Conservation (phyloP, 1,140 invertebrate species). For the Trichonephila clavipes region DNA sequence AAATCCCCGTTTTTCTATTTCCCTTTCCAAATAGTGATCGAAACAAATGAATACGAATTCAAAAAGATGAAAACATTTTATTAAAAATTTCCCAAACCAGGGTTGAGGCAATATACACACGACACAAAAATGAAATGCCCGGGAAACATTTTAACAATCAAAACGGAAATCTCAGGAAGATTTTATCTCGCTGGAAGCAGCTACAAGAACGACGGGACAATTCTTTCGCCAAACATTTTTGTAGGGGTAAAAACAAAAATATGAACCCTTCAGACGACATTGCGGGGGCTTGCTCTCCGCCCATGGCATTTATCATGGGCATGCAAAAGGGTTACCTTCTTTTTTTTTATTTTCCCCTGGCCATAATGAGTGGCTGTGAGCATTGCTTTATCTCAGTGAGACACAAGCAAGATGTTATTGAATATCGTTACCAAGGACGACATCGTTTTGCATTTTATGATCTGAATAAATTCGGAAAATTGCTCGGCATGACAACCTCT, state of each 20-base stretch:
- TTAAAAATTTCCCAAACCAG: conserved; percentile 24
- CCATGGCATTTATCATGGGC: conserved; percentile 35
- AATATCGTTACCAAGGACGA: conserved; percentile 72
- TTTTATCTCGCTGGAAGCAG: background rate
- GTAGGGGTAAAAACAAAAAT: background rate
- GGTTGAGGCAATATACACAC: background rate
- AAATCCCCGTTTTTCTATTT: too few species aligned
- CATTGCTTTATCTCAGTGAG: conserved; percentile 58
- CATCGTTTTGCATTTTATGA: conserved; percentile 75
- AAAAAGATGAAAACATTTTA: conserved; percentile 63
- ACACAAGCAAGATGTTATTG: conserved; percentile 75
- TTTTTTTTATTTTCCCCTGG: background rate
- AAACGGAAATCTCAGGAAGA: background rate
- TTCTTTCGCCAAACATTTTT: background rate
- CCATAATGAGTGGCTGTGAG: conserved; percentile 62
- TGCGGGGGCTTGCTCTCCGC: background rate
- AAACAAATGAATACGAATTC: conserved; percentile 51
- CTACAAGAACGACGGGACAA: conserved; percentile 27
- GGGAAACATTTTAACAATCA: conserved; percentile 49
- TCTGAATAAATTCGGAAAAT: conserved; percentile 72
- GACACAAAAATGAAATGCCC: conserved; percentile 20
- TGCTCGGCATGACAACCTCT: conserved; percentile 68
- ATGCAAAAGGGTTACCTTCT: background rate
- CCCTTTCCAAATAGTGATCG: conserved; percentile 40
- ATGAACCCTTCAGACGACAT: background rate